Base-by-base conservation (phyloP, 2,113 vertebrate species). In the Caretta caretta region DNA sequence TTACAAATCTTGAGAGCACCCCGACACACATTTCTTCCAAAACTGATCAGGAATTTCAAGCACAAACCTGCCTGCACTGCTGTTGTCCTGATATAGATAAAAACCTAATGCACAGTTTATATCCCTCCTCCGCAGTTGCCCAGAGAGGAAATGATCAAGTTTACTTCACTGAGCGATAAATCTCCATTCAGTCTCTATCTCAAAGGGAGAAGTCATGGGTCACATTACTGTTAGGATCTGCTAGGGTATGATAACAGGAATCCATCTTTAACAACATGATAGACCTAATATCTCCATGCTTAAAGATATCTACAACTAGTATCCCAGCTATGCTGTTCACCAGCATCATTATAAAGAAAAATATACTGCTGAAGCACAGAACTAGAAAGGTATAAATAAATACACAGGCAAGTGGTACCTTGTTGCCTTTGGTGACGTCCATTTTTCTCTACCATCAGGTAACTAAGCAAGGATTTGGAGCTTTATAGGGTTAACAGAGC, bases 181-280 rank as follows among this genome's bases (percentile, higher is more conserved):
- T 97, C 96, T 94, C 84, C 90, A 92, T 82, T 97, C 90, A 96
- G 92, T 91, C 93, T 91, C 93, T 90, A 93, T 94, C 96, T 95
- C 96, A 97, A 97, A 88, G 14, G 56, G 86, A 78, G 95, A 98
- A 95, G 98, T 98, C 98, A 98, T 51, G 86, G 96, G 97, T 97
- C 96, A 69, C 49, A 80, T 92, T 96, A 95, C 92, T 95, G 97
- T 98, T 95, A 87, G 94, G 96, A 91, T 96, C 96, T 98, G 94
- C 87, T 72, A 86, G 91, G 95, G 78, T 94, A 86, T 94, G 96
- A 98, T 97, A 98, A 98, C 94, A 97, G 86, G 95, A 97, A 97
- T 98, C 93, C 69, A 97, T 98, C 97, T 98, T 95, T 83, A 84
- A 93, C 81, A 65, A 97, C 93, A 97, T 97, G 90, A 96, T 24